Percentiles rank a stretch among this genome's conserved stretches.
phyloP scores from a whole-genome alignment of 2,888 invertebrate genomes.

The Thalpophila matura region DNA sequence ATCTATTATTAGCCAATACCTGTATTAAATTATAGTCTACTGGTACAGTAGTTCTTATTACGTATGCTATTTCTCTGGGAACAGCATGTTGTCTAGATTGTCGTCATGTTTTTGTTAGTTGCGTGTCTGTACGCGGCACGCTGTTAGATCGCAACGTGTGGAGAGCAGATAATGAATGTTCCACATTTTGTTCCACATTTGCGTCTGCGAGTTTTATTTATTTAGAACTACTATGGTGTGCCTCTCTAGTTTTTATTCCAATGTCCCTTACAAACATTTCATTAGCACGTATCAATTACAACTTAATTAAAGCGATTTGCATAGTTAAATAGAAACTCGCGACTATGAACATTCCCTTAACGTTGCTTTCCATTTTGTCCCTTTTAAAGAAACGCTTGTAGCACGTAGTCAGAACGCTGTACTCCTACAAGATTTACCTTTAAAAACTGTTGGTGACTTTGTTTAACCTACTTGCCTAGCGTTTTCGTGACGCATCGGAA shows the following conservation, averaged over 20 bases:
- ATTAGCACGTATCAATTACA: constrained; percentile 55
- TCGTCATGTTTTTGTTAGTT: constrained; percentile 71
- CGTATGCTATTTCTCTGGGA: constrained; percentile 70
- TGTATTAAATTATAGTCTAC: constrained; percentile 50
- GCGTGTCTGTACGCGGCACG: constrained; percentile 67
- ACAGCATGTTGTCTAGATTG: constrained; percentile 68
- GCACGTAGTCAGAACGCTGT: constrained; percentile 72
- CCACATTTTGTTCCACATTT: constrained; percentile 59
- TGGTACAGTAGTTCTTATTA: constrained; percentile 63
- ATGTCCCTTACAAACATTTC: constrained; percentile 26
- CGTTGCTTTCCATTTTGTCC: constrained; percentile 77
- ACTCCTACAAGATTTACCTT: constrained; percentile 72
- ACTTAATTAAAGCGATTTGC: constrained; percentile 59
- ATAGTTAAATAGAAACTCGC: constrained; percentile 62
- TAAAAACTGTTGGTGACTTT: constrained; percentile 74
- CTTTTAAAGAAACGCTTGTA: constrained; percentile 66
- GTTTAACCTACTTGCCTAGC: constrained; percentile 80
- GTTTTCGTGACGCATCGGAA: constrained; percentile 81
- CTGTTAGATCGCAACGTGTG: constrained; percentile 67
- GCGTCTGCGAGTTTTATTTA: constrained; percentile 59
- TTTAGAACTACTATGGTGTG: constrained; percentile 36
- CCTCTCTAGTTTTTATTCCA: constrained; percentile 39
- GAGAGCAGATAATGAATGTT: constrained; percentile 63
- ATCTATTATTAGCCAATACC: constrained; percentile 43
- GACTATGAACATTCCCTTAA: constrained; percentile 61